These are phyloP conservation scores for Cephalopachus bancanus DNA, from an alignment of 2,797 vertebrate genomes.

Conservation along the genomic window DNA sequence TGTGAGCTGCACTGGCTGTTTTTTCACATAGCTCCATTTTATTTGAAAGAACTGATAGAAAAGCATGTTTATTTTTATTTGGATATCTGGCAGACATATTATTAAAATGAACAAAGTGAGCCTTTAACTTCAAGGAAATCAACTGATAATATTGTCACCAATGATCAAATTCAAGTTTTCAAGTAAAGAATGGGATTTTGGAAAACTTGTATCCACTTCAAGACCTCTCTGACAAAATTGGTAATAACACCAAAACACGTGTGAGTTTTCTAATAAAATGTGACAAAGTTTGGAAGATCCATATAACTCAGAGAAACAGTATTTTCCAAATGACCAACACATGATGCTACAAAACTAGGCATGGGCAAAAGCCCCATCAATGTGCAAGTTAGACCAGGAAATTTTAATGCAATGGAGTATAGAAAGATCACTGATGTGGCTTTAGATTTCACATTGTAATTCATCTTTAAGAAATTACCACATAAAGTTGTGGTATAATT, in stretches of 20 bases:
- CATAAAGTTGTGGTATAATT: slow-evolving; percentile 21
- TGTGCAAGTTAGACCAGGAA: background rate
- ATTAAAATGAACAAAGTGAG: slow-evolving; percentile 52
- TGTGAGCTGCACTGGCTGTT: background rate
- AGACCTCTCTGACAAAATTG: slow-evolving; percentile 28
- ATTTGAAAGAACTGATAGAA: slow-evolving; percentile 57
- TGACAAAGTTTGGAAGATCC: slow-evolving; percentile 20
- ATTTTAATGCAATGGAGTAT: slow-evolving; percentile 33
- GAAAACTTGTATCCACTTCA: slow-evolving; percentile 45
- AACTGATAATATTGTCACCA: slow-evolving; percentile 32
- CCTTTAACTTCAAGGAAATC: slow-evolving; percentile 50
- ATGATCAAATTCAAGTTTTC: slow-evolving; percentile 47
- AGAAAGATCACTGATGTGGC: background rate
- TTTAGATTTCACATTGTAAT: background rate
- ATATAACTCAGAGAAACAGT: background rate
- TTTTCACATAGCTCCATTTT: slow-evolving; percentile 29
- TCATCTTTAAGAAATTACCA: slow-evolving; percentile 15
- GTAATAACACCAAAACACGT: slow-evolving; percentile 4
- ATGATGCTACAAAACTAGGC: background rate
- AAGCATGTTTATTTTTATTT: slow-evolving; percentile 44
- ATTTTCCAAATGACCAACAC: slow-evolving; percentile 29
- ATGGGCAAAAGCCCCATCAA: slow-evolving; percentile 23
- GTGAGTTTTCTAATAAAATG: slow-evolving; percentile 45
- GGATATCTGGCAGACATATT: slow-evolving; percentile 44
- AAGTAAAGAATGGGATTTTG: slow-evolving; percentile 59